Evolutionary conservation across 2,113 vertebrate genomes (phyloP), one percentile per base, ranked within the genome.

Genomic region (Anguilla japonica): DNA sequence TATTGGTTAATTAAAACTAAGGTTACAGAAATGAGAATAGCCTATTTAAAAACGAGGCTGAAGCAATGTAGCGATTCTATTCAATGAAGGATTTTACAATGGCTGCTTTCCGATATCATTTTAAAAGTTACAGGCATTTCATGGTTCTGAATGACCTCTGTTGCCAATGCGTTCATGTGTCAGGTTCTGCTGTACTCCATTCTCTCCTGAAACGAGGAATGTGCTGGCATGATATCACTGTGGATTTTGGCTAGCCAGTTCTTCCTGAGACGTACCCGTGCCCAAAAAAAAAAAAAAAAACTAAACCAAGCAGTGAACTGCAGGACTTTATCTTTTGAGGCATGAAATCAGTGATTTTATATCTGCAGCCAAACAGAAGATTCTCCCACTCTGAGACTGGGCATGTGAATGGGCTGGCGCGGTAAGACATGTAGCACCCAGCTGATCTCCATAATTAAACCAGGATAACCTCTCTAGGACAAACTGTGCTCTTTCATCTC

Each of bases 371-470:
- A 34, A 75, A 75, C n/a, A 75, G 29, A 22, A 2, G n/a, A 13
- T n/a, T 75, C 60, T 75, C 71, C 11, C 71, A 29, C 3, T 34
- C 71, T 34, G 71, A 34, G n/a, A 5, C 60, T 75, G 71, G 9
- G 26, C 71, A 75, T 75, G 71, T 75, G 71, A 75, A 75, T 29
- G 71, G 71, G 9, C n/a, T n/a, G 71, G 71, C 71, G 0, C 71
- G 34, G n/a, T 75, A 34, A 1, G 71, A 34, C 71, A 75, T 9
- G 29, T 6, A 75, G 71, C 71, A 34, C 71, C 71, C 71, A 75
- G 71, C 71, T 34, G 71, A 75, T 75, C n/a, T 75, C 26, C 71
- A 14, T 75, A 75, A 75, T 75, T 75, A 75, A 75, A 75, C 29
- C 71, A 75, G 71, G 71, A 75, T 9, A 34, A 34, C 71, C 71